Evolutionary conservation across 2,888 invertebrate species (phyloP), one percentile per base, ranked within the genome.

Genomic region (Zelleria hepariella): DNA sequence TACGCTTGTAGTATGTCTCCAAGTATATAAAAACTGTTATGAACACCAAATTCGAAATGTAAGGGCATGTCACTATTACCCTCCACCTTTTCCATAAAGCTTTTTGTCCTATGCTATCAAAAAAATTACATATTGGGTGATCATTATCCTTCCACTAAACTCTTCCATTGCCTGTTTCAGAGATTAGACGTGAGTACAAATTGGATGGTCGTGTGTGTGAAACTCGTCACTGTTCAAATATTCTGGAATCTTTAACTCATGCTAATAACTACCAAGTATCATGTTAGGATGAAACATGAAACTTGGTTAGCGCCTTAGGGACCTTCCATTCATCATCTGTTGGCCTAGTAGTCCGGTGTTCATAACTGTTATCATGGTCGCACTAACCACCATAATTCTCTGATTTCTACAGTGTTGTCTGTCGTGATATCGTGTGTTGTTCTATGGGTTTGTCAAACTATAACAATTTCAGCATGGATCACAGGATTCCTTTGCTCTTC

Each of bases 121-220:
- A 10, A 42, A 42, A 42, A 42, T 5, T 15, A 2, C 32, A 42
- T 42, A n/a, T n/a, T n/a, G 15, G 20, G n/a, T 42, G 23, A 51
- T 49, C 24, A 70, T 75, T 42, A 42, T 2, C 15, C 10, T 42
- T 42, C 15, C 70, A 81, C 76, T 80, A 80, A 80, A 80, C 69
- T 42, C 70, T 70, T 74, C 67, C 73, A 75, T 87, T 87, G 77
- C 84, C 84, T 87, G 83, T 88, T 88, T 88, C 87, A 88, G 87
- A 86, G 80, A 86, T 79, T 88, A 84, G 86, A 88, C 86, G 87
- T 88, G 85, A 88, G 87, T 88, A 88, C 80, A 76, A 77, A 74
- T 75, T 73, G 80, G 77, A 82, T 85, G 86, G 76, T 78, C 70
- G 77, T 73, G 78, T 73, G 78, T 82, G 79, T 60, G 58, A 27